Evolutionary conservation across 2,113 vertebrate genomes (phyloP), one percentile per base, ranked within the genome.

Genomic region (Pagrus major): DNA sequence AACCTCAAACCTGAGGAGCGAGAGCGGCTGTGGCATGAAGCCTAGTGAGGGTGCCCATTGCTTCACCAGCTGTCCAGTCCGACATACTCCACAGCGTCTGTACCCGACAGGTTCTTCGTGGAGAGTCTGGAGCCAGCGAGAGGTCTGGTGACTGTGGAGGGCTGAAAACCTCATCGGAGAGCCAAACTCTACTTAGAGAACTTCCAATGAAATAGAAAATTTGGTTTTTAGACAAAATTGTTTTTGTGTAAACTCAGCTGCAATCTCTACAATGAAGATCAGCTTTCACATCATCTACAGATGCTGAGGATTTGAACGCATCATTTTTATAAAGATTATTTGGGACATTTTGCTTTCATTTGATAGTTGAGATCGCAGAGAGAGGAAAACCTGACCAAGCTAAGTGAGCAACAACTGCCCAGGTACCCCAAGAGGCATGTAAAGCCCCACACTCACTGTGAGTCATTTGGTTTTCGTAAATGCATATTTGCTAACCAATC

Each of bases 51-150:
- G 78, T 82, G 56, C 76, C 87, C 80, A 76, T 56, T 42, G 89
- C 83, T 83, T 79, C 86, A 66, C 91, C 93, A 93, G 90, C 85
- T 93, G 92, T 88, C 92, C 77, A 16, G 44, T 54, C 76, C 60
- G 54, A 83, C 85, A 82, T 76, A 52, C 86, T 83, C 78, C 86
- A 84, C 56, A 55, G 83, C 63, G 47, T 39, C 37, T 44, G 59
- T 25, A 52, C 68, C 86, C 65, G 68, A 75, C 76, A 85, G 81
- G 67, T 60, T 84, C 83, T 66, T 4, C 76, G 81, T 9, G 21
- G 76, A 69, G 68, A 44, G 76, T 71, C 63, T 80, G 63, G 71
- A 80, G 69, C 75, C 83, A 75, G 65, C 12, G 37, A 79, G 80
- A 77, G 67, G 72, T 79, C 80, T 73, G 51, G 74, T 84, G 76